These are phyloP conservation scores for Cervus canadensis DNA, from an alignment of 2,113 vertebrate species.

Conservation along the genomic window DNA sequence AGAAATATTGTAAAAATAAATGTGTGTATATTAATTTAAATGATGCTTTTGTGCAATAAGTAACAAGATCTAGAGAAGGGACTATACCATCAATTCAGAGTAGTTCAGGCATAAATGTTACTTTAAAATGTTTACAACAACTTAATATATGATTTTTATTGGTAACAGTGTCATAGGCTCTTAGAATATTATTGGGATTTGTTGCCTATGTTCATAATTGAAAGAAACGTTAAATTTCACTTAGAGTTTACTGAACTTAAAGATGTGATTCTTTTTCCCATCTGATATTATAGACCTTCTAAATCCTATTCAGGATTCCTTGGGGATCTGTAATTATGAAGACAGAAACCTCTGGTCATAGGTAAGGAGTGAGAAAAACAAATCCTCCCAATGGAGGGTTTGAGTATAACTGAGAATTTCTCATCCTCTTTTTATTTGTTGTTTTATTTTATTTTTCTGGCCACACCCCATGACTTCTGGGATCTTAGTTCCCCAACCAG, in stretches of 20 bases:
- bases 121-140: background rate
- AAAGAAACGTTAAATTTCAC: background rate
- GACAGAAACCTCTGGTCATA: background rate
- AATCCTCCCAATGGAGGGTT: background rate
- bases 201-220: background rate
- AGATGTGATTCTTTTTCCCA: background rate
- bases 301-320: background rate
- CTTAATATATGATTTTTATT: background rate
- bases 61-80: background rate
- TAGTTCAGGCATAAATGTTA: background rate
- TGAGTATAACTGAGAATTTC: background rate
- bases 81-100: background rate
- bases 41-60: background rate
- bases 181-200: background rate
- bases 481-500: background rate
- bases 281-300: background rate
- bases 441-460: background rate
- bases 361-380: background rate
- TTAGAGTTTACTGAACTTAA: background rate
- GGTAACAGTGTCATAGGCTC: background rate
- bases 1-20: background rate
- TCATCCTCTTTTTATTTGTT: background rate
- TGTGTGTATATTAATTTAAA: background rate
- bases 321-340: background rate
- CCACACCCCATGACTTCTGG: background rate